Evolutionary conservation across 2,888 invertebrate genomes (phyloP).

Genomic region (Pseudeuparius sepicola): DNA sequence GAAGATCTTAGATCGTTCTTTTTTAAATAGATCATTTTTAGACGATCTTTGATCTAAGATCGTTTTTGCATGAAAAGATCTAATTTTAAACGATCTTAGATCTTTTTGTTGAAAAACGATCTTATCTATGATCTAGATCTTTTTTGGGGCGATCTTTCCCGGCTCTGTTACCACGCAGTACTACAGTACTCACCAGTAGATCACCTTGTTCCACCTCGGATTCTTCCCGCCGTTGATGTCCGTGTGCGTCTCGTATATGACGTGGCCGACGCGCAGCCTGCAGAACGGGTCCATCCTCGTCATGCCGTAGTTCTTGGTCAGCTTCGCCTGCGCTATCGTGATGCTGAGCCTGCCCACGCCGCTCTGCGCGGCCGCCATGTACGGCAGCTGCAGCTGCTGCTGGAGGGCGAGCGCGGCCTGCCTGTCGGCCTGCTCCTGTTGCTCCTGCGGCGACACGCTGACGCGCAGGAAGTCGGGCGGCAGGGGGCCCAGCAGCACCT

Average conservation of each 20-base stretch:
- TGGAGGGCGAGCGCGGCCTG: conserved; percentile 66
- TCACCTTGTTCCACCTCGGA: conserved; percentile 92
- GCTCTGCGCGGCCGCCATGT: conserved; percentile 39
- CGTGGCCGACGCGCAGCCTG: conserved; percentile 83
- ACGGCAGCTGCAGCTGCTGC: conserved; percentile 56
- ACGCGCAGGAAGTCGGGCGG: conserved; percentile 65
- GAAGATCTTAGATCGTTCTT: too few species aligned
- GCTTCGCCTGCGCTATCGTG: conserved; percentile 81
- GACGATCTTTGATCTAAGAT: too few species aligned
- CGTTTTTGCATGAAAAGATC: too few species aligned
- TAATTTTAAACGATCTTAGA: too few species aligned
- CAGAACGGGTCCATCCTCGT: conserved; percentile 96
- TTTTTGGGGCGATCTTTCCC: too few species aligned
- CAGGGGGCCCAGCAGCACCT: conserved; percentile 72
- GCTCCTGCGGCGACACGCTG: conserved; percentile 48
- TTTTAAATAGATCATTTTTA: too few species aligned
- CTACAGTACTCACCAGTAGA: conserved; percentile 62
- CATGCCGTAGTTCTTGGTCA: conserved; percentile 90
- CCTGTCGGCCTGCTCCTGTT: conserved; percentile 67
- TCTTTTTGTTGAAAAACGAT: too few species aligned
- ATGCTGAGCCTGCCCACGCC: conserved; percentile 66
- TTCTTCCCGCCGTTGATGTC: conserved; percentile 90
- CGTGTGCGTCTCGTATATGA: conserved; percentile 92
- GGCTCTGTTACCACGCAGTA: too few species aligned
- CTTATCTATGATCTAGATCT: too few species aligned